These are phyloP conservation scores for Plebejus argus DNA, from an alignment of 2,888 invertebrate species.

Conservation along the genomic window DNA sequence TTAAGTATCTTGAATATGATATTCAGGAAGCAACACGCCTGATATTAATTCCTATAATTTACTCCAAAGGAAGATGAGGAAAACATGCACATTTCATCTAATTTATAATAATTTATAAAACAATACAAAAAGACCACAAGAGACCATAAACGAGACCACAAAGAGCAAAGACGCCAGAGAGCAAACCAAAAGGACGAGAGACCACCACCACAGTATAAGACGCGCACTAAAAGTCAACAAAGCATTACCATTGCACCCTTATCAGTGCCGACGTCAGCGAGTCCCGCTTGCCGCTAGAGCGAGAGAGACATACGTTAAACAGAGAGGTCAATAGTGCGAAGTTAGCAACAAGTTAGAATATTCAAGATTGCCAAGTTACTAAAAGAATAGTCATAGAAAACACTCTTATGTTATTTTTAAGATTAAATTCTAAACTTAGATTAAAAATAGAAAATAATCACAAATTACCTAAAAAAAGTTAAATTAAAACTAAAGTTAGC, in stretches of 20 bases:
- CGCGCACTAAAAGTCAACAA: slow-evolving; percentile 44
- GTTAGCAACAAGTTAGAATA: slow-evolving; percentile 7
- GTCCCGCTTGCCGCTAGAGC: slow-evolving; percentile 59
- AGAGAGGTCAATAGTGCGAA: slow-evolving; percentile 16
- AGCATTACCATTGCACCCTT: slow-evolving; percentile 57
- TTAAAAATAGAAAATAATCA: not conserved
- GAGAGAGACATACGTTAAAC: slow-evolving; percentile 38
- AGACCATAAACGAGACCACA: not conserved
- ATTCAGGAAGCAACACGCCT: no score
- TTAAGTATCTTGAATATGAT: no score
- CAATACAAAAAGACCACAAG: not conserved
- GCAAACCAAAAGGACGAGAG: slow-evolving; percentile 18
- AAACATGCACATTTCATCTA: not conserved
- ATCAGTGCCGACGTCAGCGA: slow-evolving; percentile 64
- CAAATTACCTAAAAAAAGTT: no score
- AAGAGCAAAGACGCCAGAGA: not conserved
- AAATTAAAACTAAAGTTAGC: no score
- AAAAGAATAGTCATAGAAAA: not conserved
- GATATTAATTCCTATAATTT: no score
- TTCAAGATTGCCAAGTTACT: not conserved
- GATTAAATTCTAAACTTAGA: not conserved
- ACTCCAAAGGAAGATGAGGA: not conserved
- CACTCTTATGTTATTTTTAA: not conserved
- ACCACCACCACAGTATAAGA: slow-evolving; percentile 37
- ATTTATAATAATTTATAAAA: not conserved